Evolutionary conservation across 2,113 vertebrate genomes (phyloP).

Genomic region (Seriola dumerili): DNA sequence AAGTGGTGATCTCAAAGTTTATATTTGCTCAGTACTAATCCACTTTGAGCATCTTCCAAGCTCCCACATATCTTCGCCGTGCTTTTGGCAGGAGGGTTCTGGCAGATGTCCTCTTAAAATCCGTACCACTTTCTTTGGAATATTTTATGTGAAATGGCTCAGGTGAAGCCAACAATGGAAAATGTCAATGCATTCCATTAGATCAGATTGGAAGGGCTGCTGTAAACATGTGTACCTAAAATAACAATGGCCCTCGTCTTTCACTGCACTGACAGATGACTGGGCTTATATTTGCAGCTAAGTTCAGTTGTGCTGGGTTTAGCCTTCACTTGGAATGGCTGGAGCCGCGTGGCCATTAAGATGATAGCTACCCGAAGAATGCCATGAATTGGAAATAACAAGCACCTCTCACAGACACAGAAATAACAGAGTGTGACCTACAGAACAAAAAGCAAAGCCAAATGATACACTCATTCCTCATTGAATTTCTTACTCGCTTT

Average conservation of each 20-base stretch:
- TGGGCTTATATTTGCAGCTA: constrained; percentile 61
- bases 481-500: background rate
- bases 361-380: constrained; percentile 46
- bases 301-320: constrained; percentile 46
- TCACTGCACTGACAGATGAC: constrained; percentile 61
- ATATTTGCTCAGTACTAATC: constrained; percentile 66
- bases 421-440: constrained; percentile 47
- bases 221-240: constrained; percentile 64
- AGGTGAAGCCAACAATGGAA: constrained; percentile 67
- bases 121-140: constrained; percentile 49
- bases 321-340: constrained; percentile 46
- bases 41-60: constrained; percentile 67
- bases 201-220: constrained; percentile 61
- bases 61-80: constrained; percentile 65
- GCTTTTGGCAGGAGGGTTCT: constrained; percentile 60
- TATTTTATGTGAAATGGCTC: constrained; percentile 54
- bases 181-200: constrained; percentile 65
- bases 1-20: constrained; percentile 67
- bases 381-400: constrained; percentile 63
- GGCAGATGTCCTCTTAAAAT: constrained; percentile 55
- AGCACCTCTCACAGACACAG: constrained; percentile 43
- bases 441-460: constrained; percentile 7
- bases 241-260: constrained; percentile 69
- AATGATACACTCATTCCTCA: background rate
- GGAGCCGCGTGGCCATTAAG: constrained; percentile 52